Percentiles rank a stretch among this genome's conserved stretches.
These are phyloP conservation scores for Ancistrus triradiatus DNA, from an alignment of 2,113 vertebrate genomes.

Conservation along the genomic window DNA sequence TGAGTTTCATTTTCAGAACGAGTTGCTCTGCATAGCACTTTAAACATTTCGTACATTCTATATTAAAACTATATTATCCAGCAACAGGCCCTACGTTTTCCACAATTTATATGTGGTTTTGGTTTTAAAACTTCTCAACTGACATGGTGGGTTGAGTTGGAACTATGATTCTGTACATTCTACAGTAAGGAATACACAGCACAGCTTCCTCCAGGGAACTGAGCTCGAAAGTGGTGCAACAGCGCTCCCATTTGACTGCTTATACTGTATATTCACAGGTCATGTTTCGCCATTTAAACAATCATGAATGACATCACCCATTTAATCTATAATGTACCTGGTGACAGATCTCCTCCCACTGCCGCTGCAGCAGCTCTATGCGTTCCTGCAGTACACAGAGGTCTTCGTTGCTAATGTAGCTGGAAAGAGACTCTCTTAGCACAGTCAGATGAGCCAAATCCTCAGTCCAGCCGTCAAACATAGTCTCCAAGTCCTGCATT, in stretches of 20 bases:
- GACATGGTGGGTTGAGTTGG: too few relatives aligned
- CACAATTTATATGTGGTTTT: too few relatives aligned
- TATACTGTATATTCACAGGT: too few relatives aligned
- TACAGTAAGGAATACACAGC: too few relatives aligned
- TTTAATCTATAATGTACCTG: slow-evolving; percentile 70
- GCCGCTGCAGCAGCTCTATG: slow-evolving; percentile 87
- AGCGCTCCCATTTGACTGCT: slow-evolving; percentile 31
- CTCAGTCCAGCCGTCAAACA: slow-evolving; percentile 83
- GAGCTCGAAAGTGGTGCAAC: slow-evolving; percentile 1
- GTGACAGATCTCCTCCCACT: slow-evolving; percentile 92
- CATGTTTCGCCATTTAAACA: too few relatives aligned
- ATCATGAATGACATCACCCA: too few relatives aligned
- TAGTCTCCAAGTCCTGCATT: slow-evolving; percentile 82
- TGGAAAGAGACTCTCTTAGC: slow-evolving; percentile 76
- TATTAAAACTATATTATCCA: too few relatives aligned
- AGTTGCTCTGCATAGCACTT: slow-evolving; percentile 10
- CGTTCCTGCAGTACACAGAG: slow-evolving; percentile 86
- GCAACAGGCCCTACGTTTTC: too few relatives aligned
- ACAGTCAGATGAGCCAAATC: slow-evolving; percentile 79
- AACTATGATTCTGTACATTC: too few relatives aligned
- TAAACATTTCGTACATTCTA: too few relatives aligned
- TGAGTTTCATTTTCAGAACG: slow-evolving; percentile 47
- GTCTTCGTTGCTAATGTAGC: slow-evolving; percentile 80
- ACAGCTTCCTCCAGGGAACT: too few relatives aligned
- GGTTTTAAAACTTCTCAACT: too few relatives aligned